Percentiles rank a stretch among this genome's conserved stretches.
Conservation (phyloP, 2,113 vertebrate species). For the Tachysurus fulvidraco region DNA sequence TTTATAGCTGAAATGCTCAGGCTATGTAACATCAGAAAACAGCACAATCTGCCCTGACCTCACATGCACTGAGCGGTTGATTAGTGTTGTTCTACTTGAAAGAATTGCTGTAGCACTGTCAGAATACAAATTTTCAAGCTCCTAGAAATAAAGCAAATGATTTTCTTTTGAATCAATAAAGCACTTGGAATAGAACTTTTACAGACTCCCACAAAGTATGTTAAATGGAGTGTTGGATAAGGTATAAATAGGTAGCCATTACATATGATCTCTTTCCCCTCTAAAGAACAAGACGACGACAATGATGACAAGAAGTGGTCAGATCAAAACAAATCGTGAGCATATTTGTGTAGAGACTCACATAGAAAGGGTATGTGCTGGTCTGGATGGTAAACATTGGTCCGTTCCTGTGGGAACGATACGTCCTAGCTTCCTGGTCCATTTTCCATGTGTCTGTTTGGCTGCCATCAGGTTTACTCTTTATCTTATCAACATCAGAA, state of each 20-base stretch:
- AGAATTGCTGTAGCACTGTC: background rate
- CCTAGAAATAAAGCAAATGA: background rate
- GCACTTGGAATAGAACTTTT: background rate
- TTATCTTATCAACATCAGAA: background rate
- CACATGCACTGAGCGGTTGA: background rate
- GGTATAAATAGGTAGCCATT: background rate
- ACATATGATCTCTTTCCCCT: background rate
- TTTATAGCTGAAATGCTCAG: background rate
- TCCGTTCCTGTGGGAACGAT: constrained; percentile 50
- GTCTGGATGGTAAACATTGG: constrained; percentile 70
- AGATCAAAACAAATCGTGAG: background rate
- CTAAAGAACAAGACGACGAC: background rate
- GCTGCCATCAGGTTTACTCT: background rate
- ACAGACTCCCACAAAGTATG: background rate
- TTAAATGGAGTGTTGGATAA: background rate
- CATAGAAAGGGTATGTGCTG: constrained; percentile 67
- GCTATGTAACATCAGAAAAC: background rate
- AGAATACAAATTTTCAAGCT: background rate
- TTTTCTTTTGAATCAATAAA: background rate
- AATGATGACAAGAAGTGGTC: background rate
- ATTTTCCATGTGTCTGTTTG: constrained; percentile 64
- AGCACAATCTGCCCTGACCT: background rate
- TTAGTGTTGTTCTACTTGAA: background rate
- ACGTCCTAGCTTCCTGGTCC: constrained; percentile 61
- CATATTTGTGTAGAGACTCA: constrained; percentile 55